A percentile compares a stretch with the other conserved stretches of the same genome.
phyloP scores from a whole-genome alignment of 2,113 vertebrate genomes.

The Electrona antarctica region DNA sequence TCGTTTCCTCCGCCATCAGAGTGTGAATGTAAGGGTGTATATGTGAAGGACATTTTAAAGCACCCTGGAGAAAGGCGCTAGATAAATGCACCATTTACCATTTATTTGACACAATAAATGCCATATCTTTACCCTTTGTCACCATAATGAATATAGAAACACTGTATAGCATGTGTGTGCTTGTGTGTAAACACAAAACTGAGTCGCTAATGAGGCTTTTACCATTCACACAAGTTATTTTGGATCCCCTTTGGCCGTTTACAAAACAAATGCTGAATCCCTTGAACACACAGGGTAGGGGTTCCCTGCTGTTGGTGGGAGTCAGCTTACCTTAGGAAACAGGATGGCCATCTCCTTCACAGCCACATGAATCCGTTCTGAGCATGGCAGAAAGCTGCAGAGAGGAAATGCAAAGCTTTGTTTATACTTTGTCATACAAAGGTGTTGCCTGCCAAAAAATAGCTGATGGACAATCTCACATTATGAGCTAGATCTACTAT shows the following conservation, averaged over 20 bases:
- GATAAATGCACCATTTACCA: no score
- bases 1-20: no score
- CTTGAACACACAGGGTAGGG: constrained; percentile 9
- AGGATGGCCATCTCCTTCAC: constrained; percentile 96
- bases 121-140: no score
- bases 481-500: no score
- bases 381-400: constrained; percentile 93
- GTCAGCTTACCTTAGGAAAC: constrained; percentile 92
- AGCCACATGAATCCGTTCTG: constrained; percentile 94
- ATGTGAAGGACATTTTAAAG: no score
- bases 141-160: no score
- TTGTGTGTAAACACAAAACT: constrained; percentile 21
- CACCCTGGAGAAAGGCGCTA: no score
- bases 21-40: no score
- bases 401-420: neutral
- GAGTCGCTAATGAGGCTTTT: neutral
- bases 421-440: no score
- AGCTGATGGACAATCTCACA: no score
- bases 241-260: constrained; percentile 25
- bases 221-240: constrained; percentile 10
- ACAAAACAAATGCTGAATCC: constrained; percentile 39
- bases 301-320: neutral
- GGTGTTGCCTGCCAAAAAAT: no score
- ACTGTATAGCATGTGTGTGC: neutral
- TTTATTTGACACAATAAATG: no score